A percentile compares a stretch with the other conserved stretches of the same genome.
phyloP scores from a whole-genome alignment of 2,797 vertebrate genomes.

The Masticophis lateralis region DNA sequence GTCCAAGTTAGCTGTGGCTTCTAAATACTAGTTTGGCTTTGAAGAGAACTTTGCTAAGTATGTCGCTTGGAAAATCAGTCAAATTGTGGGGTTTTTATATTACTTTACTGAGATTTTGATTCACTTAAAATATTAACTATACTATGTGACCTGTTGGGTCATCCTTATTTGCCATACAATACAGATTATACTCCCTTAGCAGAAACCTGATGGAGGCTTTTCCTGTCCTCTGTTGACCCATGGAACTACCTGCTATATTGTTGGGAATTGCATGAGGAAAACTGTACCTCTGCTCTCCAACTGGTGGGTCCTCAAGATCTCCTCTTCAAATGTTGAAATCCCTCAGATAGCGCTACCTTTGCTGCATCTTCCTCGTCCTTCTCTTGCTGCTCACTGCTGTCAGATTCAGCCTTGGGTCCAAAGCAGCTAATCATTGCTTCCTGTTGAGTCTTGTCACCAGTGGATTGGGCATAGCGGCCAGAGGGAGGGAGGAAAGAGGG shows the following conservation, averaged over 20 bases:
- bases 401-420: neutral
- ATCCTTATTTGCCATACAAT: too few species aligned
- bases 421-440: neutral
- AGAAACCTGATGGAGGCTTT: too few species aligned
- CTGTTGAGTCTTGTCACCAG: neutral
- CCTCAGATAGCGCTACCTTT: neutral
- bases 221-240: too few species aligned
- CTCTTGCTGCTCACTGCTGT: neutral
- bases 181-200: too few species aligned
- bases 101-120: neutral
- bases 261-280: too few species aligned
- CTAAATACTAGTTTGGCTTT: neutral
- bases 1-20: neutral
- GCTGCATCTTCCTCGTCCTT: neutral
- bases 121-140: neutral
- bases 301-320: neutral
- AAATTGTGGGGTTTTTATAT: neutral
- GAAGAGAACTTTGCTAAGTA: neutral
- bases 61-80: neutral
- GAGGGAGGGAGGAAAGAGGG: neutral
- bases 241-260: too few species aligned
- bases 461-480: neutral
- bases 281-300: too few species aligned
- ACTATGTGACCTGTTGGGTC: too few species aligned
- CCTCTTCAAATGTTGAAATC: neutral